Evolutionary conservation across 2,113 vertebrate species (phyloP).

Genomic region (Seriola aureovittata): DNA sequence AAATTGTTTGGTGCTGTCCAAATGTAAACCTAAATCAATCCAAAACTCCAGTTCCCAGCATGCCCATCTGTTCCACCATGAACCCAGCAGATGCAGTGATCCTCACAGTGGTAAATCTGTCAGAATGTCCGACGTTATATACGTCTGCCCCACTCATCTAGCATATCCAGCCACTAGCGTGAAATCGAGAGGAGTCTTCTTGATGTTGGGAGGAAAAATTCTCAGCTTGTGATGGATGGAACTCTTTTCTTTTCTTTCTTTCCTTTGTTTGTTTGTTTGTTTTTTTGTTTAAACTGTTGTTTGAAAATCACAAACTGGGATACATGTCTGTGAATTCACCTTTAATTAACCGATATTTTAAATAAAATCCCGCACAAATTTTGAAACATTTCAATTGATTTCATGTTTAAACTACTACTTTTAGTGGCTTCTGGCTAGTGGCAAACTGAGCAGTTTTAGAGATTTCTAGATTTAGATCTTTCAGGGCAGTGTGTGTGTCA

Average conservation of each 20-base stretch:
- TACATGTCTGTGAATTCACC: neutral
- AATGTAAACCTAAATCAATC: neutral
- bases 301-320: neutral
- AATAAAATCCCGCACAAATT: neutral
- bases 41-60: constrained; percentile 36
- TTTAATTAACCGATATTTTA: neutral
- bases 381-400: neutral
- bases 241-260: neutral
- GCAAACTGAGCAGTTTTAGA: constrained; percentile 41
- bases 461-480: constrained; percentile 1
- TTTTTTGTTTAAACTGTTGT: neutral
- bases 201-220: constrained; percentile 30
- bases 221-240: neutral
- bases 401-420: neutral
- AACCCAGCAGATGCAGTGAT: constrained; percentile 49
- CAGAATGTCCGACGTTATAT: constrained; percentile 58
- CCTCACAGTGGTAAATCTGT: constrained; percentile 67
- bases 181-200: constrained; percentile 67
- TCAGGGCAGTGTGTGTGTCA: neutral
- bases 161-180: constrained; percentile 57
- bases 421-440: neutral
- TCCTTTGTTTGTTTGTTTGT: neutral
- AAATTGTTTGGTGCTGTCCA: neutral
- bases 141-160: constrained; percentile 45
- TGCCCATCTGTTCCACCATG: constrained; percentile 51